A percentile compares a stretch with the other conserved stretches of the same genome.
Conservation (phyloP, 2,113 vertebrate species). For the Sardina pilchardus region DNA sequence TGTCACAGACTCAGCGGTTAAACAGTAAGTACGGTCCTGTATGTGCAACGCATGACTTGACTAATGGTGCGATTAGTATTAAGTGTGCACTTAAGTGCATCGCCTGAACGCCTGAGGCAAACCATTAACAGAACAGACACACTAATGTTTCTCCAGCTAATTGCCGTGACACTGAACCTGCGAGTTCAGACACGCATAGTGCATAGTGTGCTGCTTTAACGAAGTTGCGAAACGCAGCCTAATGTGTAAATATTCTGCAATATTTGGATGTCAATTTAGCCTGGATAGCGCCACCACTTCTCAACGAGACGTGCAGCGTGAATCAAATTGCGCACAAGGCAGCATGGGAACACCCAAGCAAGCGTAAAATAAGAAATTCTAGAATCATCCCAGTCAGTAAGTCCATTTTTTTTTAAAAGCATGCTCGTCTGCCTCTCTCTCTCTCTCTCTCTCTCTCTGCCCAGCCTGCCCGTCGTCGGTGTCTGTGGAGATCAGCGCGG, state of each 20-base stretch:
- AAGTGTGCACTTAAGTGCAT: background rate
- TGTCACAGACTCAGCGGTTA: no score
- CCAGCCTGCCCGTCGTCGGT: conserved; percentile 95
- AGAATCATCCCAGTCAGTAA: background rate
- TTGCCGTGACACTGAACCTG: background rate
- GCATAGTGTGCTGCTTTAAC: background rate
- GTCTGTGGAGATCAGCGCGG: conserved; percentile 97
- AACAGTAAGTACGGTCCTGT: background rate
- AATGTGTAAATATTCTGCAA: background rate
- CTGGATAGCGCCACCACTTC: no score
- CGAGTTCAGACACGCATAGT: background rate
- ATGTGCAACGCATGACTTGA: background rate
- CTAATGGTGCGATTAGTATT: background rate
- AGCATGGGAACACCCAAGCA: no score
- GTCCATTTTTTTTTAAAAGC: no score
- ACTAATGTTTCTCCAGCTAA: background rate
- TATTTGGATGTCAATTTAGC: no score
- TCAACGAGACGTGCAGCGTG: no score
- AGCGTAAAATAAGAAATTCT: no score
- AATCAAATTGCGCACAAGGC: no score
- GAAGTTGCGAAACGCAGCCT: background rate
- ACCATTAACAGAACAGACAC: background rate
- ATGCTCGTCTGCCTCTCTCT: background rate
- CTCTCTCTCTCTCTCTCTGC: conserved; percentile 26
- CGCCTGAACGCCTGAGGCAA: background rate